A percentile compares a stretch with the other conserved stretches of the same genome.
Conservation (phyloP, 2,113 vertebrate genomes). For the Athene cunicularia region DNA sequence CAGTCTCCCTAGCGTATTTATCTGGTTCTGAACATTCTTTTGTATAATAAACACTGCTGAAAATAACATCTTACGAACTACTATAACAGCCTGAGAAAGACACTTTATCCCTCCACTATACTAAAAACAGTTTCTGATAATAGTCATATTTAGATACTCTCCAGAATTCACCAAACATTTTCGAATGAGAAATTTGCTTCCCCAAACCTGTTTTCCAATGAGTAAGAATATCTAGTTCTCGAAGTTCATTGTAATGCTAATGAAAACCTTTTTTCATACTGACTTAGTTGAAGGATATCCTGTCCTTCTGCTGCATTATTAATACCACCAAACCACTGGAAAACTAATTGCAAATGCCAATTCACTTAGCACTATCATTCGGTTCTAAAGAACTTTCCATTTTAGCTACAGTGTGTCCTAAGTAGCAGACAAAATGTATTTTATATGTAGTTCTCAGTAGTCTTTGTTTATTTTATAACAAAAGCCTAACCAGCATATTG, state of each 20-base stretch:
- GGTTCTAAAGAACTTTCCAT: conserved; percentile 61
- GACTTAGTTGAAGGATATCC: conserved; percentile 65
- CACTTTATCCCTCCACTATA: not conserved
- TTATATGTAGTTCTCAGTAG: conserved; percentile 20
- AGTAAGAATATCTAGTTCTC: conserved; percentile 32
- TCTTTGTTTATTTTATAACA: conserved; percentile 13
- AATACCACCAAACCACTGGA: conserved; percentile 67
- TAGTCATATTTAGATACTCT: conserved; percentile 6
- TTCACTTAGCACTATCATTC: conserved; percentile 67
- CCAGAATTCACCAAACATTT: conserved; percentile 1
- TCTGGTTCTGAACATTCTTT: conserved; percentile 69
- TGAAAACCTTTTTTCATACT: conserved; percentile 49
- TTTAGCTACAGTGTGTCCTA: conserved; percentile 52
- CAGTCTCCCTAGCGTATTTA: conserved; percentile 54
- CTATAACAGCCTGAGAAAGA: conserved; percentile 52
- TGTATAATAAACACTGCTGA: conserved; percentile 67
- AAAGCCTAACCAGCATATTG: not conserved
- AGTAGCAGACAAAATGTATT: conserved; percentile 54
- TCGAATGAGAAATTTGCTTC: conserved; percentile 15
- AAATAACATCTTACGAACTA: conserved; percentile 69
- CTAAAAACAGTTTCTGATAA: conserved; percentile 1
- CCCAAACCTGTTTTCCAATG: not conserved
- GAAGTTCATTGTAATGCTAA: conserved; percentile 58
- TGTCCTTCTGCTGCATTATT: conserved; percentile 71
- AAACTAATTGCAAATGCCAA: conserved; percentile 71